phyloP scores from a whole-genome alignment of 2,797 vertebrate genomes.

The Xerus rutilus region DNA sequence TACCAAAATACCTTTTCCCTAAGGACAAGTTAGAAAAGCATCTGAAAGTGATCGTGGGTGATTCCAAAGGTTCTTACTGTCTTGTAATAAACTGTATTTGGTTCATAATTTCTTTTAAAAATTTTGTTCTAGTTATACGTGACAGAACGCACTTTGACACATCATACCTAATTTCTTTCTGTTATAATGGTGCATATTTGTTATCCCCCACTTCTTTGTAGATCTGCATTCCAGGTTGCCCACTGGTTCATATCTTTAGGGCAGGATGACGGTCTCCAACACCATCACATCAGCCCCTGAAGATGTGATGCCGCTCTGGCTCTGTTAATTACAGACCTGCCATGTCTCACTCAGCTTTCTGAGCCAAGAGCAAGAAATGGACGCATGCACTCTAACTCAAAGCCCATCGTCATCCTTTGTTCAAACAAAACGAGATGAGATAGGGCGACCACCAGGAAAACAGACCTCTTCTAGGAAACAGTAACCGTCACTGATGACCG shows the following conservation, averaged over 20 bases:
- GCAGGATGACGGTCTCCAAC: background rate
- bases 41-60: background rate
- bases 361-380: background rate
- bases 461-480: background rate
- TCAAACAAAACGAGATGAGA: background rate
- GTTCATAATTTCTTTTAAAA: background rate
- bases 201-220: background rate
- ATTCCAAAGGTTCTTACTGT: background rate
- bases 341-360: background rate
- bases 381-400: constrained; percentile 8
- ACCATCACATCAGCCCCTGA: background rate
- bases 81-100: background rate
- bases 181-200: background rate
- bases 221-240: background rate
- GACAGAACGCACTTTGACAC: too few relatives aligned
- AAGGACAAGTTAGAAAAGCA: background rate
- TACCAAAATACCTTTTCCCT: background rate
- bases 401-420: background rate
- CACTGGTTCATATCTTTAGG: background rate
- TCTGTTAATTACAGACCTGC: background rate
- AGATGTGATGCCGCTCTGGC: background rate
- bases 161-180: background rate
- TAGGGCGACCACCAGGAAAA: background rate
- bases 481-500: background rate
- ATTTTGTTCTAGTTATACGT: too few relatives aligned